Evolutionary conservation across 2,888 invertebrate species (phyloP), one percentile per base, ranked within the genome.

Genomic region (Scaptomyza cyrtandrae): DNA sequence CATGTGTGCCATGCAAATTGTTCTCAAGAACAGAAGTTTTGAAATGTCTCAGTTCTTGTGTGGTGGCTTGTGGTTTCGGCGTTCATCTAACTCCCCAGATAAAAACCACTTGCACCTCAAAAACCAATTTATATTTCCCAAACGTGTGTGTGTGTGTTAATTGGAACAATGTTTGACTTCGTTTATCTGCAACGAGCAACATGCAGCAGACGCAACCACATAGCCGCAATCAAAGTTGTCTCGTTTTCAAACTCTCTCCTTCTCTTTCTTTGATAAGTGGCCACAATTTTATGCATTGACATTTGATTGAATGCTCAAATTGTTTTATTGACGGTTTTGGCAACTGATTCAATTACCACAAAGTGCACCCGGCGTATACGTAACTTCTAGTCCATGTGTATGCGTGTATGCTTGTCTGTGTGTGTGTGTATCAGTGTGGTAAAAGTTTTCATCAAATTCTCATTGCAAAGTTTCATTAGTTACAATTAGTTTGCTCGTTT

Each of bases 141-240:
- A 24, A 24, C 50, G 57, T 45, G 13, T 49, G 41, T 63, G 24
- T 49, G 49, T 60, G 53, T 50, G 52, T 67, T 79, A 88, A 86
- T 82, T 88, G 86, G 86, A 62, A 55, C 88, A 88, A 71, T 71
- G 70, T 79, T 75, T 70, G 55, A 61, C 56, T 78, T 52, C 61
- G 61, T 66, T 77, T 78, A 70, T 70, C 70, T 68, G 67, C 62
- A 64, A 46, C 16, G 49, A 50, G 55, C 14, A 33, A 33, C 52
- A 13, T 46, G 73, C 48, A 48, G 31, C 71, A 67, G 46, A 52
- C 46, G 45, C 41, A 44, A 52, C 35, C 37, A 24, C 52, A 24
- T 7, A 37, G 11, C 37, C 49, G 27, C 33, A 44, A 29, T 37
- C 19, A n/a, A 10, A 43, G 2, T 29, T n/a, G 27, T 35, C 55